These are phyloP conservation scores for Emberiza fucata DNA, from an alignment of 2,113 vertebrate genomes.

Conservation along the genomic window DNA sequence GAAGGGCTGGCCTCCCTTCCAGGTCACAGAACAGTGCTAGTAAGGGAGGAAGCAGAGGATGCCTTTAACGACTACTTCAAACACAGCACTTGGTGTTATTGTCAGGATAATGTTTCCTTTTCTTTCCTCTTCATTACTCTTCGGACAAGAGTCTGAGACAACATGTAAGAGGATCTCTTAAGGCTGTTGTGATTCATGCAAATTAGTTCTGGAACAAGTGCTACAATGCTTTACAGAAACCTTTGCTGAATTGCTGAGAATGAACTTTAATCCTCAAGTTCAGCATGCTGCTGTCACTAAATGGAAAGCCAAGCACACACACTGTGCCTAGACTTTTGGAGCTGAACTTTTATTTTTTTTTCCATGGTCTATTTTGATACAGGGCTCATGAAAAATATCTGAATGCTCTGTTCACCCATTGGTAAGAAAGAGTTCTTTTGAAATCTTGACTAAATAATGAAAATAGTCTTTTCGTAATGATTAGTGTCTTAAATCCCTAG, in stretches of 20 bases:
- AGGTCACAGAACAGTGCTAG: background rate
- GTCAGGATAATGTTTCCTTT: background rate
- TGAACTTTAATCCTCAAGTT: background rate
- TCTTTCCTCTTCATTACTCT: background rate
- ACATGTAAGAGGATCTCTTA: background rate
- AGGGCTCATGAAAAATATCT: background rate
- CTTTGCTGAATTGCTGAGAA: background rate
- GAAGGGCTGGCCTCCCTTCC: background rate
- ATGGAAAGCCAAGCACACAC: background rate
- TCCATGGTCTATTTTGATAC: background rate
- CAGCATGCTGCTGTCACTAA: background rate
- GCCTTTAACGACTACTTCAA: background rate
- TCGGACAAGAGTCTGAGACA: background rate
- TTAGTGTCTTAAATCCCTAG: background rate
- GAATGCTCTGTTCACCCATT: background rate
- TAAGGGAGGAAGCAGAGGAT: background rate
- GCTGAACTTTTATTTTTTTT: background rate
- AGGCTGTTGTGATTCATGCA: background rate
- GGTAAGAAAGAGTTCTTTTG: background rate
- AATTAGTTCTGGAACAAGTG: background rate
- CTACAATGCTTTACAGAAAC: background rate
- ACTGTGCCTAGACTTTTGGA: background rate
- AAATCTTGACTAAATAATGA: background rate
- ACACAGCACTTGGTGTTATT: accelerated
- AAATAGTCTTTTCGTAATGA: background rate